These are phyloP conservation scores for Psammodynastes pulverulentus DNA, from an alignment of 2,113 vertebrate genomes.

Conservation along the genomic window DNA sequence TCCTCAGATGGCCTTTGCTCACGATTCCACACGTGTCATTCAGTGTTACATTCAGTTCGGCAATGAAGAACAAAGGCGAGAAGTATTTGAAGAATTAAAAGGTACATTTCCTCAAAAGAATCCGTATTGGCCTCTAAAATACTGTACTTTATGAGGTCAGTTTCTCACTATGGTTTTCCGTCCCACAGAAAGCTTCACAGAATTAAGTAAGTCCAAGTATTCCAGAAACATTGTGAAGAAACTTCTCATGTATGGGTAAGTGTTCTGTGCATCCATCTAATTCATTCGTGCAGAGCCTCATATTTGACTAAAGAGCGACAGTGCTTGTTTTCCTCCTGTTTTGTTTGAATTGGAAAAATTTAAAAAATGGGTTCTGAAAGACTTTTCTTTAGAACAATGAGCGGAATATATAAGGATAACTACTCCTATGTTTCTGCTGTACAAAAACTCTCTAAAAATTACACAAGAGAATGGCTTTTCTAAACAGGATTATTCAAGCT, in stretches of 20 bases:
- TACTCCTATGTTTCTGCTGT: background rate
- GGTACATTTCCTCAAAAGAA: slow-evolving; percentile 66
- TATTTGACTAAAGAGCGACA: background rate
- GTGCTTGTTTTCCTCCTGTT: background rate
- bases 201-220: slow-evolving; percentile 91
- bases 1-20: slow-evolving; percentile 87
- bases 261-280: slow-evolving; percentile 26
- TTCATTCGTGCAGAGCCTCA: background rate
- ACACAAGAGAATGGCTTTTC: background rate
- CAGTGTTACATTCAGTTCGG: slow-evolving; percentile 92
- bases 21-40: slow-evolving; percentile 91
- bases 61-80: slow-evolving; percentile 79
- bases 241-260: slow-evolving; percentile 95
- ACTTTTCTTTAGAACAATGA: background rate
- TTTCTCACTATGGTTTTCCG: slow-evolving; percentile 26
- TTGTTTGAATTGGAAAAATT: background rate
- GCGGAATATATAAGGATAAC: background rate
- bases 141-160: background rate
- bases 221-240: slow-evolving; percentile 94
- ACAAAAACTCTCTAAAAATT: background rate
- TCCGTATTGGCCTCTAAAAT: background rate
- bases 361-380: background rate
- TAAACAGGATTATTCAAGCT: background rate
- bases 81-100: slow-evolving; percentile 84
- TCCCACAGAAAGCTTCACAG: slow-evolving; percentile 76